These are phyloP conservation scores for Ancistrus triradiatus DNA, from an alignment of 2,113 vertebrate species.

Conservation along the genomic window DNA sequence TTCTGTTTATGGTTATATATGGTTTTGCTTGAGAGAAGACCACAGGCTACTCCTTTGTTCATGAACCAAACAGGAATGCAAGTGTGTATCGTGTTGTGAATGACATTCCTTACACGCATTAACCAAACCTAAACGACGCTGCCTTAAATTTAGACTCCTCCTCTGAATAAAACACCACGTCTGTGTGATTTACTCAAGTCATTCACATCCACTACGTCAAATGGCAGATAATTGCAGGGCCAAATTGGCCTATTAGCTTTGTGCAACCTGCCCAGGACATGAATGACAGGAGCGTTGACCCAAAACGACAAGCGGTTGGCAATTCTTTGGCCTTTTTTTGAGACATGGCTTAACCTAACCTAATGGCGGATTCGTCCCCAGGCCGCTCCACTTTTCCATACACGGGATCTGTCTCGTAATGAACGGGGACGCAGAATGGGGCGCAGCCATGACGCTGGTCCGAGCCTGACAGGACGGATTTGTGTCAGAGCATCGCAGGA, in stretches of 20 bases:
- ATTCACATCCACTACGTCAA: constrained; percentile 5
- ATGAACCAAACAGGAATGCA: constrained; percentile 45
- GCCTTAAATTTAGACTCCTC: constrained; percentile 36
- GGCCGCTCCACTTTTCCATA: too few species aligned
- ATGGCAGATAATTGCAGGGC: constrained; percentile 22
- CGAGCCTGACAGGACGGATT: constrained; percentile 29
- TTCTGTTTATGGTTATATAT: constrained; percentile 23
- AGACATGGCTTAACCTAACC: constrained; percentile 2
- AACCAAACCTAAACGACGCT: constrained; percentile 24
- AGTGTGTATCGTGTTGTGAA: constrained; percentile 37
- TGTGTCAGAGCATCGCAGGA: constrained; percentile 20
- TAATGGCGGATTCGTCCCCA: too few species aligned
- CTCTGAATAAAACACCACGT: constrained; percentile 23
- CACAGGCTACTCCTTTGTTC: constrained; percentile 48
- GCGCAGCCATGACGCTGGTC: constrained; percentile 2
- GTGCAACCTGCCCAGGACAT: constrained; percentile 21
- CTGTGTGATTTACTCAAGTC: constrained; percentile 16
- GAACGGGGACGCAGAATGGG: constrained; percentile 12
- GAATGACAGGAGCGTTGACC: constrained; percentile 37
- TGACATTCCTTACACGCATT: constrained; percentile 41
- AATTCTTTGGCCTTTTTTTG: constrained; percentile 8
- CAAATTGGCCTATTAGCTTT: constrained; percentile 43
- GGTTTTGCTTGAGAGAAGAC: constrained; percentile 40
- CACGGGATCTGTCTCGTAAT: not conserved
- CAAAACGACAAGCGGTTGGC: constrained; percentile 29